A percentile compares a stretch with the other conserved stretches of the same genome.
phyloP scores from a whole-genome alignment of 2,888 invertebrate genomes.

The Machimus rusticus region DNA sequence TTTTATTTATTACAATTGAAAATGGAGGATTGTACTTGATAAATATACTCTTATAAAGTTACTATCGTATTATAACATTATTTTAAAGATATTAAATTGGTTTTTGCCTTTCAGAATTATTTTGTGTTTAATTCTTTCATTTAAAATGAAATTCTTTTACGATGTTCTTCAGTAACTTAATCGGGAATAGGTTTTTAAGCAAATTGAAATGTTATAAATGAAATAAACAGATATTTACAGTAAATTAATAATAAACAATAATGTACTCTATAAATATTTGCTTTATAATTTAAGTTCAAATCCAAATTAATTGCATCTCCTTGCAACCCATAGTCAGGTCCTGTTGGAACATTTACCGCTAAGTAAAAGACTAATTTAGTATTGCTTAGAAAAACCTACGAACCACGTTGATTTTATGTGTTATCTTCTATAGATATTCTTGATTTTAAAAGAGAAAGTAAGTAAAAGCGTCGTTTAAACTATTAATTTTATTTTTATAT shows the following conservation, averaged over 20 bases:
- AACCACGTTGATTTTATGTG: neutral
- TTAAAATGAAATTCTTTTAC: neutral
- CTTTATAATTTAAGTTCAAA: too few species aligned
- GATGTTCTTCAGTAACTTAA: neutral
- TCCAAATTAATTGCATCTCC: too few species aligned
- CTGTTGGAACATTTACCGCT: neutral
- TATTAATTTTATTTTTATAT: neutral
- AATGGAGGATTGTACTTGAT: neutral
- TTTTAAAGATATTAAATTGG: neutral
- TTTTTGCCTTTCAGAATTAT: neutral
- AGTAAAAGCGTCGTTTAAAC: neutral
- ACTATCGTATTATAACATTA: neutral
- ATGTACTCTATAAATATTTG: too few species aligned
- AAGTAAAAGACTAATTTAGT: neutral
- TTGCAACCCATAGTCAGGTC: neutral
- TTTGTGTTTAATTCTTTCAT: neutral
- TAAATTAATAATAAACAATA: too few species aligned
- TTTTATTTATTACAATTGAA: neutral
- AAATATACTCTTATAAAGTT: neutral
- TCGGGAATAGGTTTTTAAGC: too few species aligned
- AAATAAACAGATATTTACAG: too few species aligned
- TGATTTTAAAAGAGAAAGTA: neutral
- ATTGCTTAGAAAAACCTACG: neutral
- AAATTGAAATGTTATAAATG: too few species aligned
- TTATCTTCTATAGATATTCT: neutral